phyloP scores from a whole-genome alignment of 2,113 vertebrate genomes.

The Poeciliopsis turrubarensis region DNA sequence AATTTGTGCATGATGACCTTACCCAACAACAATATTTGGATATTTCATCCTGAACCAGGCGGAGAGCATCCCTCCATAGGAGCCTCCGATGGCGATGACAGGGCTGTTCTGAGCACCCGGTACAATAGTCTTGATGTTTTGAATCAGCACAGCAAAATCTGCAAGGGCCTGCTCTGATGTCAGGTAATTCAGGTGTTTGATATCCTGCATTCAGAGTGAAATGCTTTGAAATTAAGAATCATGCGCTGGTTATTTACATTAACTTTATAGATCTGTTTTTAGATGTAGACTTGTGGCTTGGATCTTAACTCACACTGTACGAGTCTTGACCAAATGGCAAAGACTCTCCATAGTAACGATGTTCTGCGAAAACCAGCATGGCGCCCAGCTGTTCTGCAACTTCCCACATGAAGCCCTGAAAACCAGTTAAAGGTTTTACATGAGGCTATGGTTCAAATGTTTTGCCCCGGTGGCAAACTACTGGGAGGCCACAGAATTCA shows the following conservation, averaged over 20 bases:
- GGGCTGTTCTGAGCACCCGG: slow-evolving; percentile 83
- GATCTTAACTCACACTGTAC: slow-evolving; percentile 81
- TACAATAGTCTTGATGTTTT: slow-evolving; percentile 78
- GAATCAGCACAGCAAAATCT: slow-evolving; percentile 90
- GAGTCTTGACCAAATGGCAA: slow-evolving; percentile 90
- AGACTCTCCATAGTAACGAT: slow-evolving; percentile 95
- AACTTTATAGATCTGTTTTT: neutral
- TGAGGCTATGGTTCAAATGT: neutral
- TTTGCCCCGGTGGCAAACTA: too few species aligned
- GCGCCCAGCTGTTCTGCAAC: slow-evolving; percentile 88
- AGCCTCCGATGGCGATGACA: slow-evolving; percentile 92
- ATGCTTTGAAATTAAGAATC: neutral
- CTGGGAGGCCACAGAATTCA: too few species aligned
- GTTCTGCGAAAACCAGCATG: slow-evolving; percentile 96
- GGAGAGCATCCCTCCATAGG: slow-evolving; percentile 95
- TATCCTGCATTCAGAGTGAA: slow-evolving; percentile 79
- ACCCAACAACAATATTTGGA: slow-evolving; percentile 90
- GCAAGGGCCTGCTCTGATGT: slow-evolving; percentile 95
- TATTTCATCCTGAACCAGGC: slow-evolving; percentile 99
- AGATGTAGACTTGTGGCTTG: neutral
- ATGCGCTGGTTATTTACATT: too few species aligned
- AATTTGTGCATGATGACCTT: slow-evolving; percentile 54
- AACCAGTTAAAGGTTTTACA: slow-evolving; percentile 2
- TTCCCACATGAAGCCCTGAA: slow-evolving; percentile 98
- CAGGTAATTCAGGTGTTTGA: slow-evolving; percentile 91